Evolutionary conservation across 2,888 invertebrate genomes (phyloP), one percentile per base, ranked within the genome.

Genomic region (Archips xylosteana): DNA sequence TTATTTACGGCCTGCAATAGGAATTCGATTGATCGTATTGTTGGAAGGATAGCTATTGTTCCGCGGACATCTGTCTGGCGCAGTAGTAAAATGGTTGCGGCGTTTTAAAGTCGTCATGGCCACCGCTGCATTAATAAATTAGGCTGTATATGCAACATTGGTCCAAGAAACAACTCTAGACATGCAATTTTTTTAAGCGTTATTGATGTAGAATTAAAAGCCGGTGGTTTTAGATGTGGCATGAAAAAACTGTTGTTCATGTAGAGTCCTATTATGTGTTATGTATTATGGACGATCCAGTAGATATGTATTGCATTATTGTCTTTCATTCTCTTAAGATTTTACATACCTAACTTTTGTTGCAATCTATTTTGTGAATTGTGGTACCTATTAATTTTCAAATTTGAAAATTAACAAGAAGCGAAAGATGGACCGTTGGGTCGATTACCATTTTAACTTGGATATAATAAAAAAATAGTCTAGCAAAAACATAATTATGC

Each of bases 31-130:
- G 71, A 72, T 81, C 78, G 78, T 81, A 83, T 85, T 85, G 86
- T 87, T 83, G 78, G 84, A 84, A 82, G 77, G 79, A 75, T 71
- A 78, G 71, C 82, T 77, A 86, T 88, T 88, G 89, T 88, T 87
- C 78, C 72, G 72, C 77, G 81, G 83, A 85, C 89, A 88, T 89
- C 88, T 90, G 90, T 49, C 80, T 87, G 83, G 79, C 80, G 82
- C 81, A 79, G 82, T 82, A 81, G 80, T 80, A 81, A 82, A 86
- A 80, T 75, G 70, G 77, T 74, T 75, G 70, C 75, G 76, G 76
- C 65, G 71, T 71, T 77, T 78, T 74, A 71, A 72, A 70, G 59
- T 68, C 62, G 67, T 74, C 70, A 67, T 57, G 49, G 63, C 63
- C 59, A 64, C 47, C 45, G 32, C 59, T n/a, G 60, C 42, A 47